phyloP scores from a whole-genome alignment of 2,797 vertebrate genomes.

The Chaetodon trifasciatus region DNA sequence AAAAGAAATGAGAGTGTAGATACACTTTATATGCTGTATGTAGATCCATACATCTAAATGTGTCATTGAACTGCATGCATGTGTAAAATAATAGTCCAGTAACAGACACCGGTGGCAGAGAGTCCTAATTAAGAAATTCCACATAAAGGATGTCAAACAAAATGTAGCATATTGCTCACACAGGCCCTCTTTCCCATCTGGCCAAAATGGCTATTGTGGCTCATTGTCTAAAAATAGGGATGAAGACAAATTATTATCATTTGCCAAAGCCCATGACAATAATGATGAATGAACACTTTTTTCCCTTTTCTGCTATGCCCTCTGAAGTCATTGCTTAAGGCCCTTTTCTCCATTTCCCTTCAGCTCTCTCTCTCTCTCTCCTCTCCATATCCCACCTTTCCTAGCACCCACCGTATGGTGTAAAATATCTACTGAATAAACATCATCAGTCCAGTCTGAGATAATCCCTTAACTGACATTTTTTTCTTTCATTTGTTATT shows the following conservation, averaged over 20 bases:
- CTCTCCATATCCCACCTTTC: slow-evolving; percentile 37
- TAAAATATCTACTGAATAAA: slow-evolving; percentile 54
- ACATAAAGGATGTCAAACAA: slow-evolving; percentile 83
- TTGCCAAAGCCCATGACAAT: slow-evolving; percentile 99
- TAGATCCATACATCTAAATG: slow-evolving; percentile 72
- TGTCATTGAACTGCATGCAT: slow-evolving; percentile 61
- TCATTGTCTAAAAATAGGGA: slow-evolving; percentile 99
- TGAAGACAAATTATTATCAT: slow-evolving; percentile 99
- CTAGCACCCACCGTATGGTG: slow-evolving; percentile 20
- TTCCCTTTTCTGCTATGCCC: slow-evolving; percentile 85
- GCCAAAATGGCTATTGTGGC: slow-evolving; percentile 97
- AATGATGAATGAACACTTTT: slow-evolving; percentile 99
- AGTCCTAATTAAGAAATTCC: slow-evolving; percentile 78
- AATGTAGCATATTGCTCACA: slow-evolving; percentile 92
- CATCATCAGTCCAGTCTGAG: slow-evolving; percentile 35
- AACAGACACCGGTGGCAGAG: slow-evolving; percentile 48
- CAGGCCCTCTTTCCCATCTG: slow-evolving; percentile 97
- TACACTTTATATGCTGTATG: neutral
- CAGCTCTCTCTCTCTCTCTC: slow-evolving; percentile 65
- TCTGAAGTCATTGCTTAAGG: slow-evolving; percentile 99
- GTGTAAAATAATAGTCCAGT: slow-evolving; percentile 59
- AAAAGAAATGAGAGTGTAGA: neutral
- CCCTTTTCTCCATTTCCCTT: slow-evolving; percentile 85
- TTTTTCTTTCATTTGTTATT: slow-evolving; percentile 23
- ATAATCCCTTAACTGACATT: slow-evolving; percentile 15